Percentiles rank a stretch among this genome's conserved stretches.
Evolutionary conservation across 2,797 vertebrate genomes (phyloP).

Genomic region (Avahi laniger): DNA sequence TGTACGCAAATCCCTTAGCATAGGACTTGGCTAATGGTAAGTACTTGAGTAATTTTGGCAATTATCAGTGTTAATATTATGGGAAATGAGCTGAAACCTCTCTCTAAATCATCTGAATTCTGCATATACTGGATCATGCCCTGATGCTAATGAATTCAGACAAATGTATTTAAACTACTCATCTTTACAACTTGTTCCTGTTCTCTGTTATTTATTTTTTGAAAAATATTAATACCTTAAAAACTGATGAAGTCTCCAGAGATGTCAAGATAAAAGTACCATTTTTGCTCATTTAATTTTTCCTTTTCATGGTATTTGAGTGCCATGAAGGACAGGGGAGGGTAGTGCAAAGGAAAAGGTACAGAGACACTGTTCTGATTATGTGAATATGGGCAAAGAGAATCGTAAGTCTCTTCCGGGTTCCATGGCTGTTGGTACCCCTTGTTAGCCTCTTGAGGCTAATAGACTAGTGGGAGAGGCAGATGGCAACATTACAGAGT

Average conservation of each 20-base stretch:
- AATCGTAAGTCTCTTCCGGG: neutral
- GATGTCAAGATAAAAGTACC: neutral
- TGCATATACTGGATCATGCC: neutral
- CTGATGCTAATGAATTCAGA: neutral
- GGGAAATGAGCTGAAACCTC: neutral
- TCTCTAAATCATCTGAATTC: slow-evolving; percentile 1
- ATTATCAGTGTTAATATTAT: neutral
- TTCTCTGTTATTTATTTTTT: neutral
- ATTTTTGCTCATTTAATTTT: neutral
- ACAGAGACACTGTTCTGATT: neutral
- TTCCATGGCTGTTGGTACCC: neutral
- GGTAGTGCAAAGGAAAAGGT: neutral
- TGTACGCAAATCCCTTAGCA: neutral
- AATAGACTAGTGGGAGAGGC: neutral
- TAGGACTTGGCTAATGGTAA: neutral
- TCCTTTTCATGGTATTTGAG: neutral
- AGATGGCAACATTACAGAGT: neutral
- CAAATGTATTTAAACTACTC: neutral
- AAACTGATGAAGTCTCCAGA: neutral
- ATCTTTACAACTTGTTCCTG: neutral
- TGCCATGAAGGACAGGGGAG: neutral
- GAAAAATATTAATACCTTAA: neutral
- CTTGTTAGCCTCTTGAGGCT: neutral
- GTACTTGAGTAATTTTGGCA: neutral
- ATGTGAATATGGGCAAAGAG: neutral